These are phyloP conservation scores for Notospermus geniculatus DNA, from an alignment of 1,140 invertebrate species.

Conservation along the genomic window DNA sequence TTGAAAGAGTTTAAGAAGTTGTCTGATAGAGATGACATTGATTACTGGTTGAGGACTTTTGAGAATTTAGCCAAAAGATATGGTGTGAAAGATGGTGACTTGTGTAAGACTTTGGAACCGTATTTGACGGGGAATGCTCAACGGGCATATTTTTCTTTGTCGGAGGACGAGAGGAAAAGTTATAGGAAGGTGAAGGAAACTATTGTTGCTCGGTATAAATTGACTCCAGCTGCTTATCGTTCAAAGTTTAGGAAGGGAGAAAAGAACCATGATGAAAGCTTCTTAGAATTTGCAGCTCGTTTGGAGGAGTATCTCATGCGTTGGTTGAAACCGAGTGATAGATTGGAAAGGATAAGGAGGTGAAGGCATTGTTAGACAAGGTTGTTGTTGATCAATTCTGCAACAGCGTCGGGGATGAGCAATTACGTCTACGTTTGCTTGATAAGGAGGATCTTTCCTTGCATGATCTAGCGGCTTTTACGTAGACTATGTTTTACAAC, in stretches of 20 bases:
- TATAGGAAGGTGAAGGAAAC: neutral
- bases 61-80: conserved; percentile 5
- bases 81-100: neutral
- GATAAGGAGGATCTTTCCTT: neutral
- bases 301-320: conserved; percentile 2
- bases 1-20: conserved; percentile 2
- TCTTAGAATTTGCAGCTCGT: neutral
- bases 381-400: neutral
- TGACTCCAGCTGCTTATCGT: conserved; percentile 1
- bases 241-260: neutral
- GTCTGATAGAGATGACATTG: neutral
- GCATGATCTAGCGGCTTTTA: neutral
- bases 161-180: neutral
- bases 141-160: conserved; percentile 6
- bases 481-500: neutral
- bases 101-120: neutral
- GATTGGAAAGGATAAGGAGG: neutral
- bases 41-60: neutral
- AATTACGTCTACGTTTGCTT: neutral
- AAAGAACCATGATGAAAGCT: neutral
- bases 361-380: neutral
- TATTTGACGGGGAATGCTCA: neutral
- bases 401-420: neutral
- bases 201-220: neutral
- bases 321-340: neutral